Conservation (phyloP, 2,113 vertebrate genomes). For the Notothenia rossii region DNA sequence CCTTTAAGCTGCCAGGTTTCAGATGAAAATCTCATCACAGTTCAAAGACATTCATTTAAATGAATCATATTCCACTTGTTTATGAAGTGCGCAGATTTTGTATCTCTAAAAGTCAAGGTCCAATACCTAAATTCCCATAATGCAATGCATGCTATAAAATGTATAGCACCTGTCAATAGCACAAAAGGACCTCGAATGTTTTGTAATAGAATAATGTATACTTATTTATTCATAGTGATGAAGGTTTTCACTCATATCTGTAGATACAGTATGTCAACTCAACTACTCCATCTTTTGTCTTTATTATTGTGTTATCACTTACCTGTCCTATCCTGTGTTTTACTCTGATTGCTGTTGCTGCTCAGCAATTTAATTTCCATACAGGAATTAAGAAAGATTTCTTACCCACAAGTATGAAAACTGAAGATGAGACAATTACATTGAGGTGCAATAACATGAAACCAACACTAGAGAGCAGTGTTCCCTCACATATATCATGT, state of each 20-base stretch:
- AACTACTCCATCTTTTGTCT: no score
- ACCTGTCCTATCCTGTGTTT: no score
- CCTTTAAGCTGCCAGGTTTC: slow-evolving; percentile 23
- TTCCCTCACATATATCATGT: not conserved
- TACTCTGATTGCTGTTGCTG: not conserved
- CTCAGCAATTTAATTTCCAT: no score
- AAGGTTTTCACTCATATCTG: no score
- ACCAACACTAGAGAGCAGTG: slow-evolving; percentile 42
- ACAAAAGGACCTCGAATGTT: no score
- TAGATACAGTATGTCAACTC: no score
- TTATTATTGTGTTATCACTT: no score
- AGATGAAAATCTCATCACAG: slow-evolving; percentile 40
- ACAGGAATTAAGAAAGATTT: no score
- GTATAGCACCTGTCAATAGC: not conserved
- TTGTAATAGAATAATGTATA: no score
- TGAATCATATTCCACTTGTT: no score
- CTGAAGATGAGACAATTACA: not conserved
- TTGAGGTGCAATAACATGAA: not conserved
- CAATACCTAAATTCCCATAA: slow-evolving; percentile 2
- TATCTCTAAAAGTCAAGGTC: not conserved
- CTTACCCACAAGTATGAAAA: no score
- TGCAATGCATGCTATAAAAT: not conserved
- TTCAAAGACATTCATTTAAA: not conserved
- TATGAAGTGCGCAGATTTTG: not conserved
- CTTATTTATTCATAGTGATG: no score